Evolutionary conservation across 1,140 invertebrate species (phyloP).

Genomic region (Solen grandis): DNA sequence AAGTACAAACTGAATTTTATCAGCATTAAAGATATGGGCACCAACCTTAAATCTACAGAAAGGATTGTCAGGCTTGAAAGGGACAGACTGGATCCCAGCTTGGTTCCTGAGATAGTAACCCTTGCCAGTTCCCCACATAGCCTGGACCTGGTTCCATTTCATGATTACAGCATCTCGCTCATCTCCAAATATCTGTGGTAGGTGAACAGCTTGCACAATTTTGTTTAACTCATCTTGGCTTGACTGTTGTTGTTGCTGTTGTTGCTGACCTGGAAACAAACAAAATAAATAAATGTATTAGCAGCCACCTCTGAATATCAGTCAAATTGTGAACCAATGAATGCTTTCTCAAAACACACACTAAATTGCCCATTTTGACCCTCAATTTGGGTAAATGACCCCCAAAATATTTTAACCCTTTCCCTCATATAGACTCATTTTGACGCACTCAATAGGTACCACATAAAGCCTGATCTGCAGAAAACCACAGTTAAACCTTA

Average conservation of each 20-base stretch:
- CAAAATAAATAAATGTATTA: too few species aligned
- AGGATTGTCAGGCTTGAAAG: conserved; percentile 93
- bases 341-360: not conserved
- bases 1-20: too few species aligned
- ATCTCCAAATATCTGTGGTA: conserved; percentile 94
- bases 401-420: too few species aligned
- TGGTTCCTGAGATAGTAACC: conserved; percentile 79
- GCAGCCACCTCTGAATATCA: too few species aligned
- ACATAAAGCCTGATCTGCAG: too few species aligned
- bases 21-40: too few species aligned
- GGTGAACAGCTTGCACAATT: conserved; percentile 86
- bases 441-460: too few species aligned
- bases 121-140: conserved; percentile 93
- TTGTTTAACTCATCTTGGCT: conserved; percentile 84
- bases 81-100: conserved; percentile 82
- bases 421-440: too few species aligned
- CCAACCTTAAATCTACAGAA: conserved; percentile 94
- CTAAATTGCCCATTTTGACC: too few species aligned
- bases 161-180: conserved; percentile 94
- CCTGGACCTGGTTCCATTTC: conserved; percentile 96
- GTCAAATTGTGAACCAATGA: not conserved
- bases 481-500: too few species aligned
- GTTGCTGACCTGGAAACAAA: too few species aligned
- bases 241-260: conserved; percentile 84
- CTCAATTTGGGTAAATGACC: too few species aligned